Base-by-base conservation (phyloP, 2,797 vertebrate genomes). In the Pyrocephalus nanus region DNA sequence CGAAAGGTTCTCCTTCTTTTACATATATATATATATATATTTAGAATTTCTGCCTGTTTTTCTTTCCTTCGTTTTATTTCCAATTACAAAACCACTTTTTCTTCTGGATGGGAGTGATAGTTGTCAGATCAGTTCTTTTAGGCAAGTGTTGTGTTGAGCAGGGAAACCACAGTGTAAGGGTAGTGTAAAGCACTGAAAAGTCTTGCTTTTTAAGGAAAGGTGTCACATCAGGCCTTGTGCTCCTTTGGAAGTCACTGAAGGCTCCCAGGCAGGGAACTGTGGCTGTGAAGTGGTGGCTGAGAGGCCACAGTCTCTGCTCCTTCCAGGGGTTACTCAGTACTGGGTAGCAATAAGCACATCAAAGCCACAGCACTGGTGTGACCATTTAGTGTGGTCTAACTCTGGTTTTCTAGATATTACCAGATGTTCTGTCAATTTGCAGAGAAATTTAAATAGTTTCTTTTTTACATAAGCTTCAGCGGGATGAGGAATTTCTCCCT, bases 401-500 rank as follows among this genome's bases (percentile, higher is more conserved):
- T 55, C 57, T 66, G 6, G 7, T 61, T 50, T 42, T 43, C 43
- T 55, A 6, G 6, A 1, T 19, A 8, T 21, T 50, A 18, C 9
- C 45, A 55, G 32, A 50, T 25, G 2, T n/a, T 51, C 65, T 67
- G 45, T 20, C 45, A 48, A 4, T 14, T 6, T 87, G 29, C 55
- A 70, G 53, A 48, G 25, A 76, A 89, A 34, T 23, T 7, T 3
- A 8, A 75, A 65, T 40, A 47, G 38, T 93, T 90, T 66, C 22
- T 76, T 77, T 92, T 65, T 86, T 67, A 53, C 21, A 18, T 69
- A 85, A 53, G 9, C 66, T 95, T 91, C 78, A 84, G 67, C 65
- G 70, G 45, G 62, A 77, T 66, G 77, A 95, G 93, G n/a, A 88
- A 12, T 55, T 74, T 65, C 90, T 90, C 65, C 77, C 27, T 60